Evolutionary conservation across 1,140 invertebrate species (phyloP).

Genomic region (Hypsibius dujardini): DNA sequence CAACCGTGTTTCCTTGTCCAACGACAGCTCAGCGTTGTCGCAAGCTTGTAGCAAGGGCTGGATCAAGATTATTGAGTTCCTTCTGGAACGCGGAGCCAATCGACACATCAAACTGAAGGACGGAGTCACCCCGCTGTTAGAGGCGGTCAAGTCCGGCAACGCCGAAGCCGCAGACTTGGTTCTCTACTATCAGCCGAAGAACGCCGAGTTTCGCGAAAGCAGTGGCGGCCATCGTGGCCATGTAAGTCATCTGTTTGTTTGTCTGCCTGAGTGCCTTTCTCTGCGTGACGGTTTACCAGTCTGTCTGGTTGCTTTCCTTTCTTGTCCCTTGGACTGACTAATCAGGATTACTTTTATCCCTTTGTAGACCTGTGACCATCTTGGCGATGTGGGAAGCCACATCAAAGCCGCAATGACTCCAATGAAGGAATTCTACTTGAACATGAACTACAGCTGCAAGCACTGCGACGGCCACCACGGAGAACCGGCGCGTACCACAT

Average conservation of each 20-base stretch:
- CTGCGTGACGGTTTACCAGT: too few species aligned
- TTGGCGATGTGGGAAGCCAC: too few species aligned
- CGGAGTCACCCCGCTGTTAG: constrained; percentile 3
- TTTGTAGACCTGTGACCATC: too few species aligned
- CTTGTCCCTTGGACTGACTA: too few species aligned
- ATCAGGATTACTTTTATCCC: too few species aligned
- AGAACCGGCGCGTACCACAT: background rate
- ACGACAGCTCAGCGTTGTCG: constrained; percentile 2
- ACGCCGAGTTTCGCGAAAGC: background rate
- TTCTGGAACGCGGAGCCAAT: constrained; percentile 15
- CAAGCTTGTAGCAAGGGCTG: constrained; percentile 9
- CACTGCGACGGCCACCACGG: constrained; percentile 13
- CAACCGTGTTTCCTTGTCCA: background rate
- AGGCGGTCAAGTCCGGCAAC: constrained; percentile 10
- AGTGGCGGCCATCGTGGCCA: background rate
- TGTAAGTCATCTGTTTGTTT: background rate
- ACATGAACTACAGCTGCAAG: constrained; percentile 7
- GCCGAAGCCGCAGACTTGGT: constrained; percentile 13
- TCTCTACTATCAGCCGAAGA: background rate
- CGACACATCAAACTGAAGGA: constrained; percentile 14
- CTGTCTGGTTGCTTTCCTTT: too few species aligned
- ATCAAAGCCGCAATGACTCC: too few species aligned
- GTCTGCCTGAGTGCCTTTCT: too few species aligned
- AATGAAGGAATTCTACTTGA: constrained; percentile 2
- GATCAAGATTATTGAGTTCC: constrained; percentile 8